Evolutionary conservation across 2,888 invertebrate species (phyloP).

Genomic region (Abrostola tripartita): DNA sequence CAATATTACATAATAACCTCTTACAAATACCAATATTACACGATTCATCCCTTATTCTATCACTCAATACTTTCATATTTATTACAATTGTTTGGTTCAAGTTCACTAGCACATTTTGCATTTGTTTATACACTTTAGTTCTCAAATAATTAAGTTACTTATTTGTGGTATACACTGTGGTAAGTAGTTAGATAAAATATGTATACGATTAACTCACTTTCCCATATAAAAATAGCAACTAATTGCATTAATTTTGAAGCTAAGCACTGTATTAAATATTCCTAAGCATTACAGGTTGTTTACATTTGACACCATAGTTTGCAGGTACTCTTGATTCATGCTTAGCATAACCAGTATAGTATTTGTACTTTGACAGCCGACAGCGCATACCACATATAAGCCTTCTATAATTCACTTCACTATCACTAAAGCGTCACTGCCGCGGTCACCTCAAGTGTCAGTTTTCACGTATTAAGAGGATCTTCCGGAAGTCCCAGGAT

Average conservation of each 20-base stretch:
- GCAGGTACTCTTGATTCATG: conserved; percentile 17
- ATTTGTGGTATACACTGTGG: conserved; percentile 23
- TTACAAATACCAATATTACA: conserved; percentile 10
- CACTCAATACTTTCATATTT: conserved; percentile 36
- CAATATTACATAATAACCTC: conserved; percentile 12
- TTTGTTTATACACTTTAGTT: conserved; percentile 19
- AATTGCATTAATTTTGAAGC: conserved; percentile 21
- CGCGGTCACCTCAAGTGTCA: conserved; percentile 77
- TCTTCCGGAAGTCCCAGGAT: conserved; percentile 85
- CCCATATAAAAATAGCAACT: conserved; percentile 41
- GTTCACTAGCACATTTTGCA: conserved; percentile 19
- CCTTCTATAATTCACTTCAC: conserved; percentile 56
- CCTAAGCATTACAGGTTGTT: conserved; percentile 21
- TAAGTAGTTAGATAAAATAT: conserved; percentile 27
- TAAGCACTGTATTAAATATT: conserved; percentile 6
- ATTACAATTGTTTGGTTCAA: conserved; percentile 27
- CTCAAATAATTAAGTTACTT: conserved; percentile 7
- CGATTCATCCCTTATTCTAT: conserved; percentile 32
- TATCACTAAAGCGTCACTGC: conserved; percentile 55
- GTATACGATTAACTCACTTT: conserved; percentile 15
- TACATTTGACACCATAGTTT: background rate
- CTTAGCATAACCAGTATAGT: conserved; percentile 24
- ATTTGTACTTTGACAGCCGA: conserved; percentile 46
- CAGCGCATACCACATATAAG: conserved; percentile 19
- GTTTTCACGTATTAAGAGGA: conserved; percentile 85